phyloP scores from a whole-genome alignment of 2,797 vertebrate genomes.

The Catharus ustulatus region DNA sequence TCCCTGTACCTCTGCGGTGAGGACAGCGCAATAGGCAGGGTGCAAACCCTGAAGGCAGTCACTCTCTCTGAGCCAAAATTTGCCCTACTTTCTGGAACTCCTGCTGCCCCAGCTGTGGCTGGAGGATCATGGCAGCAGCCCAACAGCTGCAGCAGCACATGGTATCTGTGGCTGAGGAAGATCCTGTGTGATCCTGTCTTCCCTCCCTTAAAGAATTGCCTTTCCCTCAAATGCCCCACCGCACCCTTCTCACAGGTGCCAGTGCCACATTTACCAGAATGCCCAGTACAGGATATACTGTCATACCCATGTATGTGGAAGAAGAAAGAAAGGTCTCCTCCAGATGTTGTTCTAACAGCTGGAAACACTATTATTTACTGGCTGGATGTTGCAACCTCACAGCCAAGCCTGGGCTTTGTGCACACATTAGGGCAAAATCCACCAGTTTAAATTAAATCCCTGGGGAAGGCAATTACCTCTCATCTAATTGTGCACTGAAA shows the following conservation, averaged over 20 bases:
- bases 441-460: background rate
- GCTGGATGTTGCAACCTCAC: background rate
- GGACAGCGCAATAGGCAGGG: accelerated
- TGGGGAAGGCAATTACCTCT: background rate
- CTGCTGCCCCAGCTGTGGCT: background rate
- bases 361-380: background rate
- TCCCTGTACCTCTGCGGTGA: background rate
- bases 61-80: background rate
- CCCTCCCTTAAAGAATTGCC: background rate
- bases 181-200: background rate
- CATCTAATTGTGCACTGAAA: background rate
- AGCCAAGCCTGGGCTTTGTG: background rate
- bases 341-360: background rate
- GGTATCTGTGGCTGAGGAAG: background rate
- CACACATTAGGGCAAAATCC: background rate
- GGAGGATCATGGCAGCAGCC: background rate
- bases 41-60: background rate
- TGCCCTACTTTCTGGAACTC: background rate
- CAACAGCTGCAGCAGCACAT: background rate
- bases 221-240: background rate
- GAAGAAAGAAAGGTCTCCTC: background rate
- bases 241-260: accelerated
- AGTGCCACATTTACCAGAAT: background rate
- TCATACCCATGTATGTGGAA: background rate
- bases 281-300: background rate